Base-by-base conservation (phyloP, 2,888 invertebrate genomes). In the Calephelis perditalis region DNA sequence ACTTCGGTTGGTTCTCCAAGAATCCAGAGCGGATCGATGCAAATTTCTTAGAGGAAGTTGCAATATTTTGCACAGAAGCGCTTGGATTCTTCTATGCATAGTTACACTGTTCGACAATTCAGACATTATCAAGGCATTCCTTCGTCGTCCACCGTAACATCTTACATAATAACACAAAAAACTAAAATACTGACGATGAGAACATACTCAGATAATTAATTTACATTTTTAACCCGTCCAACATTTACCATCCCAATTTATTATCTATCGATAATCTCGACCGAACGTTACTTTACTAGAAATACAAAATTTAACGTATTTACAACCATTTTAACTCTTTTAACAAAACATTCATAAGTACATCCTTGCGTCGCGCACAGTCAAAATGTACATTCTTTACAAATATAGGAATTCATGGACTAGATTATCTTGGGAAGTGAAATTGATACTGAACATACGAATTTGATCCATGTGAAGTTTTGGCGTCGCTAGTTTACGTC, bases 281-380 rank as follows among this genome's bases (percentile, higher is more conserved):
- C 81, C 84, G 71, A 87, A 86, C 85, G 82, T 84, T 86, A 86
- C 88, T 87, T 84, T 81, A 84, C 89, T 90, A 90, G 84, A 84
- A 89, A 89, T 90, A 90, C 88, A 90, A 90, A 90, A 89, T 88
- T 90, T 90, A 90, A 90, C 90, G 90, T 90, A 90, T 90, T 87
- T 90, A 90, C 90, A 90, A 87, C 85, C 88, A 82, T 87, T 86
- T 84, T 82, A 79, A 79, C 69, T 78, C 78, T 77, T 83, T 83
- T 77, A 88, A 88, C 81, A 79, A 78, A 89, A 82, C 82, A 81
- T 81, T 85, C 84, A 88, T 88, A 89, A 89, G 87, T 89, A 89
- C 88, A 88, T 79, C 71, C 82, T 86, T 82, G 84, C 84, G 75
- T 82, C 79, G 67, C 81, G 84, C 78, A 76, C 84, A 83, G 82